These are phyloP conservation scores for Ascaphus truei DNA, from an alignment of 2,113 vertebrate genomes.

Conservation along the genomic window DNA sequence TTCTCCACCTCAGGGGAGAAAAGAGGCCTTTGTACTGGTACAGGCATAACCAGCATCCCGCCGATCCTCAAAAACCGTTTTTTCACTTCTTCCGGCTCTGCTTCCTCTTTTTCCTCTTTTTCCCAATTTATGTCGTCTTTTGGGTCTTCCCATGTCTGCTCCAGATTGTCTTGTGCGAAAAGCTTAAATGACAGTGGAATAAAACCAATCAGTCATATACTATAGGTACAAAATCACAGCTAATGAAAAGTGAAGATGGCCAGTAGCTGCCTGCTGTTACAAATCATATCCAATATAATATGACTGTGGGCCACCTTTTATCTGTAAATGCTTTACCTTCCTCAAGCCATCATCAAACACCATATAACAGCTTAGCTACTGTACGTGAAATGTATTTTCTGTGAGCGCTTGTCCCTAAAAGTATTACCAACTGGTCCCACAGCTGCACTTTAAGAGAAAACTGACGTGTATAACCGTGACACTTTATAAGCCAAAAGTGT, in stretches of 20 bases:
- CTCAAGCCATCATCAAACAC: not conserved
- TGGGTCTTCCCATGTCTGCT: not conserved
- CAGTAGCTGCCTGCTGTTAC: not conserved
- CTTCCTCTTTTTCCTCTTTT: not conserved
- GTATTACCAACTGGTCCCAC: not conserved
- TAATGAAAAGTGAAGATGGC: not conserved
- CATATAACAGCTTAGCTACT: not conserved
- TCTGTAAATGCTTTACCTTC: not conserved
- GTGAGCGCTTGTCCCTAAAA: not conserved
- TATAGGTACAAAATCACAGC: not conserved
- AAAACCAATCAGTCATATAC: not conserved
- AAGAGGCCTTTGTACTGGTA: slow-evolving; percentile 5
- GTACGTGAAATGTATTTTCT: not conserved
- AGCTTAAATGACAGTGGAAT: not conserved
- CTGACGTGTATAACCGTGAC: too few relatives aligned
- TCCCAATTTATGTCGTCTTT: not conserved
- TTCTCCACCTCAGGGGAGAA: not conserved
- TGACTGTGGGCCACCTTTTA: not conserved
- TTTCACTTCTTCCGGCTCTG: too few relatives aligned
- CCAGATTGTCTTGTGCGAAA: not conserved
- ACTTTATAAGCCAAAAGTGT: too few relatives aligned
- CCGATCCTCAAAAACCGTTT: not conserved
- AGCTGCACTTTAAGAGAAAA: not conserved
- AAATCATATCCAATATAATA: not conserved
- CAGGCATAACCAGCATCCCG: slow-evolving; percentile 19